Evolutionary conservation across 2,797 vertebrate species (phyloP), one percentile per base, ranked within the genome.

Genomic region (Harpagifer antarcticus): DNA sequence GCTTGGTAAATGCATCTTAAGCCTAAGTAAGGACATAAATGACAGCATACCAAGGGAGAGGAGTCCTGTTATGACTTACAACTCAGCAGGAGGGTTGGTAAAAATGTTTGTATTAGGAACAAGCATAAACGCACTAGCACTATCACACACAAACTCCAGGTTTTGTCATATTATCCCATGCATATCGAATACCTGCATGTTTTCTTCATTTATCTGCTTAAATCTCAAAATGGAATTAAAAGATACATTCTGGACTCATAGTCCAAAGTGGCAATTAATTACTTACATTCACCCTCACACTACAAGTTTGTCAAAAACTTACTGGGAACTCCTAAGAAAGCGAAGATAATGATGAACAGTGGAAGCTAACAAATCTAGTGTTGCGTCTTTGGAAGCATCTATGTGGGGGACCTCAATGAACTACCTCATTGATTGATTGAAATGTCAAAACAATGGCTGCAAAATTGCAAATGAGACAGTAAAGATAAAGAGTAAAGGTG

Each of bases 1-100:
- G 68, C 48, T 71, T 67, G 50, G 72, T 84, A 83, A 89, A 92
- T 85, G 83, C 81, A 88, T 85, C 75, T 79, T 58, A 82, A 74
- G 71, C 76, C 44, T 78, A 74, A 91, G 78, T 85, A 84, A 83
- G 81, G 86, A 85, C 78, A 87, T 87, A 90, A 92, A 68, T 77
- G 81, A 86, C 62, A 67, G 72, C 54, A 33, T 27, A 74, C 74
- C 20, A 13, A 85, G 54, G 54, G 55, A 68, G 53, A 59, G 45
- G 53, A 81, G 43, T 82, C 68, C 73, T 81, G 76, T 68, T 79
- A 19, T 78, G 75, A 86, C 44, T 78, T 49, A 66, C 43, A 75
- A 60, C 49, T 15, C 83, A 81, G 80, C 82, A 85, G 76, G 67
- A 53, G 20, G 43, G 47, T 13, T 55, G 60, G 23, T 61, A 40